Conservation (phyloP, 2,797 vertebrate species). For the Eulemur mongoz region DNA sequence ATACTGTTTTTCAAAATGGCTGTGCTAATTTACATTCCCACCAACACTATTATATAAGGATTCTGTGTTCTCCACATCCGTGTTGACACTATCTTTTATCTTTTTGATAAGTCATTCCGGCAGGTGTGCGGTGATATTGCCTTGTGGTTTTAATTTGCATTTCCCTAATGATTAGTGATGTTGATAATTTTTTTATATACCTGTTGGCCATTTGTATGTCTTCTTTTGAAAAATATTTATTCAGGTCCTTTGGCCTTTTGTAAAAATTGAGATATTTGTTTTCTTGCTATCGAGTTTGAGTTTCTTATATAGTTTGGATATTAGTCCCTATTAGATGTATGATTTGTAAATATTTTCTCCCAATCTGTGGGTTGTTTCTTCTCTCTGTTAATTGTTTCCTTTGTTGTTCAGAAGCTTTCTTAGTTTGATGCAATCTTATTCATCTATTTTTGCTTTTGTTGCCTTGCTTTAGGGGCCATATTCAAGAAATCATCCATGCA, state of each 20-base stretch:
- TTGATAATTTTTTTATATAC: neutral
- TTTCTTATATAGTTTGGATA: neutral
- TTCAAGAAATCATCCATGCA: neutral
- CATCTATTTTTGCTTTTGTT: neutral
- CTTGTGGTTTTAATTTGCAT: neutral
- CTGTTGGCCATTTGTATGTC: neutral
- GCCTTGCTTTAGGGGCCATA: neutral
- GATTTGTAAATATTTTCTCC: neutral
- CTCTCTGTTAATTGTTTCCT: neutral
- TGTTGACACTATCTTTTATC: neutral
- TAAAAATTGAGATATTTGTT: neutral
- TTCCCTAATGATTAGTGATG: neutral
- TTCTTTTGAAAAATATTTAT: neutral
- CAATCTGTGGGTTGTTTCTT: neutral
- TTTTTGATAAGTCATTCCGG: neutral
- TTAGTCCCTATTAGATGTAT: neutral
- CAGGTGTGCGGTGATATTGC: neutral
- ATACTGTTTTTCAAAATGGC: neutral
- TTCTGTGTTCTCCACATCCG: neutral
- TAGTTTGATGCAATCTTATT: neutral
- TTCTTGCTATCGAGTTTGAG: neutral
- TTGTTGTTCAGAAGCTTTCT: neutral
- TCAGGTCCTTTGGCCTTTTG: neutral
- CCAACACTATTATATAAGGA: neutral
- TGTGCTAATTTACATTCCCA: neutral